Percentiles rank a stretch among this genome's conserved stretches.
Evolutionary conservation across 2,797 vertebrate species (phyloP).

Genomic region (Sebastes flavidus): DNA sequence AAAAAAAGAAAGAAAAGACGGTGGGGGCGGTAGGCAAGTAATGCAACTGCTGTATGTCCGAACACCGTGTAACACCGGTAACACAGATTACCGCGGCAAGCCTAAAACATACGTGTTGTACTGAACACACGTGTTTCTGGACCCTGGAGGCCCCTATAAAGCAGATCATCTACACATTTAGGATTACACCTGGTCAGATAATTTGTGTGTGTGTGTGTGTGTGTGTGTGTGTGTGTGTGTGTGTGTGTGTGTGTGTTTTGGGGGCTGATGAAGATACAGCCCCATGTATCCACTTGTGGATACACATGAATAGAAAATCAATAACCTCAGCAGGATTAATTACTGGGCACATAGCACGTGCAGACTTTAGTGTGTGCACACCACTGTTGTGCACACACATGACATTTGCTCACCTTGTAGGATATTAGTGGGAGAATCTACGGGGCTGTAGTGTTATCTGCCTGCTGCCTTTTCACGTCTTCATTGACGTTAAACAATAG

Average conservation of each 20-base stretch:
- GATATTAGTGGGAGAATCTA: conserved; percentile 14
- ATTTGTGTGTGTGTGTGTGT: too few species aligned
- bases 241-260: conserved; percentile 14
- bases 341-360: conserved; percentile 32
- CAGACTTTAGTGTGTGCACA: conserved; percentile 2
- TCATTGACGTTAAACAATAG: conserved; percentile 53
- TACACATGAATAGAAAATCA: conserved; percentile 66
- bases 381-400: conserved; percentile 10
- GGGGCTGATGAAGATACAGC: conserved; percentile 73
- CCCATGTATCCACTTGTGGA: conserved; percentile 58
- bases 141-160: too few species aligned
- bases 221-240: background rate
- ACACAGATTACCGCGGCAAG: too few species aligned
- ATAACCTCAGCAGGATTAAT: conserved; percentile 66
- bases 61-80: too few species aligned
- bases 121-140: too few species aligned
- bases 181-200: too few species aligned
- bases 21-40: too few species aligned
- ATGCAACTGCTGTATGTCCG: too few species aligned
- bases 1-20: too few species aligned
- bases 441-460: background rate
- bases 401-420: conserved; percentile 45
- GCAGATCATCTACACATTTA: too few species aligned
- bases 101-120: too few species aligned
- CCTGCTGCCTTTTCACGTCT: conserved; percentile 36